Evolutionary conservation across 30 jellyfish, hydroid and myxozoan species (phyloP).

Genomic region (Aurelia coerulea): DNA sequence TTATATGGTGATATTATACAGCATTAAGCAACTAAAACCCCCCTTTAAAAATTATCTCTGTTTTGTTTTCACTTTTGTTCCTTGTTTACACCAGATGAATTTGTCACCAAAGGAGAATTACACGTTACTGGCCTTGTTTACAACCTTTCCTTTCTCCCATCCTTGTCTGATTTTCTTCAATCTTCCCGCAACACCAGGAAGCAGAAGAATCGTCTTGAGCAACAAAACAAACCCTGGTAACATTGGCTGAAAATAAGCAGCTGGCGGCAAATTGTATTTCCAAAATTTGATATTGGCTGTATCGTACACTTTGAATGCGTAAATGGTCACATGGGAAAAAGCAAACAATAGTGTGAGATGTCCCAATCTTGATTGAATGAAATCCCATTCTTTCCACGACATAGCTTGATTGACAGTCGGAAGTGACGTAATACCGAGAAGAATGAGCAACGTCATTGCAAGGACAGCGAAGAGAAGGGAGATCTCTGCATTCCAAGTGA

Average conservation of each 20-base stretch:
- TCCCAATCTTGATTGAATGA: conserved; percentile 82
- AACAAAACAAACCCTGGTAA: conserved; percentile 71
- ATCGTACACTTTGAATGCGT: conserved; percentile 57
- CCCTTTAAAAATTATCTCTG: too few species aligned
- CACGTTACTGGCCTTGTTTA: not conserved
- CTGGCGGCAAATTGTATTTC: conserved; percentile 72
- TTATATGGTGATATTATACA: too few species aligned
- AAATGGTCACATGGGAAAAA: conserved; percentile 66
- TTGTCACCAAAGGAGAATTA: too few species aligned
- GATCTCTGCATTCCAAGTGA: conserved; percentile 68
- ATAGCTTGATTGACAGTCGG: conserved; percentile 88
- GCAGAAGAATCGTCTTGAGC: conserved; percentile 48
- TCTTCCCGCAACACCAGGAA: conserved; percentile 69
- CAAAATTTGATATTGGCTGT: conserved; percentile 59
- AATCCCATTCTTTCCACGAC: conserved; percentile 96
- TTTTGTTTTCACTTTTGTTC: too few species aligned
- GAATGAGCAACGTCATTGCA: conserved; percentile 60
- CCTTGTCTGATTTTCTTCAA: conserved; percentile 71
- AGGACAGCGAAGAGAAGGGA: conserved; percentile 78
- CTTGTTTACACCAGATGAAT: too few species aligned
- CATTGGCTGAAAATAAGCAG: conserved; percentile 74
- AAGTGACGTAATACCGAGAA: conserved; percentile 88
- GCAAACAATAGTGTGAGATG: conserved; percentile 62
- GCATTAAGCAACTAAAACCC: too few species aligned
- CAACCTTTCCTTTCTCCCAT: conserved; percentile 43